A percentile compares a stretch with the other conserved stretches of the same genome.
Evolutionary conservation across 2,113 vertebrate species (phyloP).

Genomic region (Platysternon megacephalum): DNA sequence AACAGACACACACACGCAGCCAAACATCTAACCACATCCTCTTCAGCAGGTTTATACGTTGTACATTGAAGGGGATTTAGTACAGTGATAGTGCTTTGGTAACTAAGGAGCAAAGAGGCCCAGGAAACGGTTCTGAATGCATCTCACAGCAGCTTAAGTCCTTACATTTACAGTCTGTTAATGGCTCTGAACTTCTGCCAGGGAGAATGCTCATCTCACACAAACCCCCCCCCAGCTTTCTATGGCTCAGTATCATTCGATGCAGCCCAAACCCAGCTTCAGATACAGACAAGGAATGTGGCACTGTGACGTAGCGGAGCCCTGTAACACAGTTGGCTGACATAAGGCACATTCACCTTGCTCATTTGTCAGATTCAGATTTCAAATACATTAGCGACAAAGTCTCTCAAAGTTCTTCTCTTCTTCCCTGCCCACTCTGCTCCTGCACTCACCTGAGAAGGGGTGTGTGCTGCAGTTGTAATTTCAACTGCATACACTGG

Average conservation of each 20-base stretch:
- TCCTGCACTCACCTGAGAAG: not conserved
- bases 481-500: not conserved
- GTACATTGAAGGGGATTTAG: not conserved
- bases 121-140: not conserved
- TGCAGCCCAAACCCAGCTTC: not conserved
- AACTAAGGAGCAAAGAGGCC: not conserved
- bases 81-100: not conserved
- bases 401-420: not conserved
- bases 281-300: not conserved
- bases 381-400: not conserved
- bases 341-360: fast-evolving
- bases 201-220: not conserved
- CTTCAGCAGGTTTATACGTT: not conserved
- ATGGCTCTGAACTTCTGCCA: not conserved
- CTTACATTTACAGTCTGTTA: not conserved
- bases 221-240: not conserved
- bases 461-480: not conserved
- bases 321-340: not conserved
- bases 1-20: too few species aligned
- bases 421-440: not conserved
- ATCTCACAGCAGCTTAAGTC: not conserved
- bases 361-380: not conserved
- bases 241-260: not conserved
- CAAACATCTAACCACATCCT: too few species aligned
- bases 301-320: not conserved